Percentiles rank a stretch among this genome's conserved stretches.
Evolutionary conservation across 2,888 invertebrate genomes (phyloP).

Genomic region (Caenorhabditis drosophilae): DNA sequence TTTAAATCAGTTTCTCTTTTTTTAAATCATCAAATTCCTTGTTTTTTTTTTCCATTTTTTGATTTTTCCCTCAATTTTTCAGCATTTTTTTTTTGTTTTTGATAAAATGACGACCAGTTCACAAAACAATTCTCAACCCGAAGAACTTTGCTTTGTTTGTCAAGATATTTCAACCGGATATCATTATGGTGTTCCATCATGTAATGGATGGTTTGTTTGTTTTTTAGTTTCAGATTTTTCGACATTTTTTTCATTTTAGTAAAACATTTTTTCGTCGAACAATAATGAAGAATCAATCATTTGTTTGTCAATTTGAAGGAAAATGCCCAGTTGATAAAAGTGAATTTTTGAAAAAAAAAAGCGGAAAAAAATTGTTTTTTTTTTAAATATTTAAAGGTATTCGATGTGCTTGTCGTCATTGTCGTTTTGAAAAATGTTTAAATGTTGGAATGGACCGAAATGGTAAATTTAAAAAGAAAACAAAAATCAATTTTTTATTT

Average conservation of each 20-base stretch:
- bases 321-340: conserved; percentile 62
- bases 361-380: no score
- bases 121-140: conserved; percentile 45
- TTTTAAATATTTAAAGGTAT: conserved; percentile 59
- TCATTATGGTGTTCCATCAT: conserved; percentile 65
- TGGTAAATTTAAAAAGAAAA: no score
- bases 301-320: conserved; percentile 61
- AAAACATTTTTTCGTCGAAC: conserved; percentile 68
- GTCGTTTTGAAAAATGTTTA: conserved; percentile 61
- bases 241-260: conserved; percentile 39
- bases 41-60: no score
- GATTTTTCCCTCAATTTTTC: no score
- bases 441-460: conserved; percentile 60
- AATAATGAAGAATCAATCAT: conserved; percentile 68
- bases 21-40: no score
- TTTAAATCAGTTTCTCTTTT: no score
- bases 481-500: conserved; percentile 1
- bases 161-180: conserved; percentile 64
- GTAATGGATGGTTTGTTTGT: conserved; percentile 63
- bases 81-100: no score
- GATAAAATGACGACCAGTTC: no score
- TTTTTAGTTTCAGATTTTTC: conserved; percentile 4
- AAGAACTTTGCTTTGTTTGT: conserved; percentile 58
- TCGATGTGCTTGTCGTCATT: conserved; percentile 67
- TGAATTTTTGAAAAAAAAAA: no score